A percentile compares a stretch with the other conserved stretches of the same genome.
phyloP scores from a whole-genome alignment of 2,113 vertebrate species.

The Poecile atricapillus region DNA sequence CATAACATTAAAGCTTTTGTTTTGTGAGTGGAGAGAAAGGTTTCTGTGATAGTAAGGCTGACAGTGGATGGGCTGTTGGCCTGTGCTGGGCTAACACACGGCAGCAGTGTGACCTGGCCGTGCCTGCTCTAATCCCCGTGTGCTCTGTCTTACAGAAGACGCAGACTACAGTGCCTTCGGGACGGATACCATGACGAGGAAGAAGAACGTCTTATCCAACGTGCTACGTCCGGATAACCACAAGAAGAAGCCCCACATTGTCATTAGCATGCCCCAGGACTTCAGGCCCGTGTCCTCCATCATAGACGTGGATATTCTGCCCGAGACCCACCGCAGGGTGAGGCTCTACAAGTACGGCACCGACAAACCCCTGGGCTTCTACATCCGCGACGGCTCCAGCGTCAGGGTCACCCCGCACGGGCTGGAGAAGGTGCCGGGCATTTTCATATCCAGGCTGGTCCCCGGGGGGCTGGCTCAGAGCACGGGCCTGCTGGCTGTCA shows the following conservation, averaged over 20 bases:
- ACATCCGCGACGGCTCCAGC: constrained; percentile 94
- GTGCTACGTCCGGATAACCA: constrained; percentile 87
- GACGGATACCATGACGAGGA: constrained; percentile 86
- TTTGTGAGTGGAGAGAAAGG: background rate
- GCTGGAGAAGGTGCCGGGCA: constrained; percentile 92
- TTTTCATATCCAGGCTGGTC: constrained; percentile 90
- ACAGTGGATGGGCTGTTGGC: background rate
- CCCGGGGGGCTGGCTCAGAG: constrained; percentile 94
- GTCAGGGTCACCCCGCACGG: constrained; percentile 92
- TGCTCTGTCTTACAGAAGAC: constrained; percentile 82
- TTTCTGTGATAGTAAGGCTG: background rate
- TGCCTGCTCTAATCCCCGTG: background rate
- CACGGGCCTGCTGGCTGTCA: constrained; percentile 93
- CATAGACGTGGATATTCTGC: constrained; percentile 96
- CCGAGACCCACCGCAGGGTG: constrained; percentile 91
- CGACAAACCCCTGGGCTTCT: constrained; percentile 94
- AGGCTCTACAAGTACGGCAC: constrained; percentile 95
- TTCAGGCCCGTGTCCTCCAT: constrained; percentile 97
- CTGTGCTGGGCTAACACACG: background rate
- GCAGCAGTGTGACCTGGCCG: background rate
- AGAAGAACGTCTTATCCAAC: constrained; percentile 88
- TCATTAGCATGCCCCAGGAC: constrained; percentile 93
- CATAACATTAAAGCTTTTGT: background rate
- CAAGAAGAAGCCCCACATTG: constrained; percentile 88
- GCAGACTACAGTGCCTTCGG: constrained; percentile 94